Evolutionary conservation across 2,888 invertebrate species (phyloP), one percentile per base, ranked within the genome.

Genomic region (Poecilus cupreus): DNA sequence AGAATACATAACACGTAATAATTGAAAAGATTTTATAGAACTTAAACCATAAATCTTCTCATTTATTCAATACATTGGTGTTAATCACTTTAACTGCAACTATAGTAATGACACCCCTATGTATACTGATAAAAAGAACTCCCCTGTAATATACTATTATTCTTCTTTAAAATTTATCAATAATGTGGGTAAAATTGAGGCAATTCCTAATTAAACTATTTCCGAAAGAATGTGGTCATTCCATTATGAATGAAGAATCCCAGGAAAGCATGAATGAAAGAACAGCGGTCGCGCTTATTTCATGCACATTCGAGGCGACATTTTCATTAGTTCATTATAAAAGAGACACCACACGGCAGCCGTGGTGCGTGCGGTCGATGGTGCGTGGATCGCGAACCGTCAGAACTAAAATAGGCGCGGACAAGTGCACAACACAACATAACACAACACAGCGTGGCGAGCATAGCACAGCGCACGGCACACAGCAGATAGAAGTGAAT

Each of bases 321-420:
- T 37, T 68, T 68, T 68, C 64, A 68, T 68, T 68, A 68, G 37
- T 37, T 37, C 64, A 68, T 60, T 60, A 54, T 54, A 32, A 18
- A 16, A 51, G 51, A 51, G 51, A 16, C 51, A 18, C 51, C 51
- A 51, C 51, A 26, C 60, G 60, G 77, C 81, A 37, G 10, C 20
- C 51, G 51, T 13, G 10, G 6, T 51, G 51, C 11, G 54, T 20
- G 82, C 83, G 83, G 82, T 20, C 51, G 43, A 83, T 60, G 60
- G 60, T 60, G 60, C 60, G 13, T 60, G 60, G 24, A n/a, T 10
- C 60, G 8, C 20, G 37, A 64, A 64, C 64, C 32, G 70, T 46
- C 72, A 46, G 24, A 46, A 72, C 46, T 76, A 57, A 54, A 76
- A 76, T 54, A 54, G 37, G 57, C 51, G 54, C 20, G 76, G 39